Evolutionary conservation across 2,113 vertebrate genomes (phyloP), one percentile per base, ranked within the genome.

Genomic region (Smithornis capensis): DNA sequence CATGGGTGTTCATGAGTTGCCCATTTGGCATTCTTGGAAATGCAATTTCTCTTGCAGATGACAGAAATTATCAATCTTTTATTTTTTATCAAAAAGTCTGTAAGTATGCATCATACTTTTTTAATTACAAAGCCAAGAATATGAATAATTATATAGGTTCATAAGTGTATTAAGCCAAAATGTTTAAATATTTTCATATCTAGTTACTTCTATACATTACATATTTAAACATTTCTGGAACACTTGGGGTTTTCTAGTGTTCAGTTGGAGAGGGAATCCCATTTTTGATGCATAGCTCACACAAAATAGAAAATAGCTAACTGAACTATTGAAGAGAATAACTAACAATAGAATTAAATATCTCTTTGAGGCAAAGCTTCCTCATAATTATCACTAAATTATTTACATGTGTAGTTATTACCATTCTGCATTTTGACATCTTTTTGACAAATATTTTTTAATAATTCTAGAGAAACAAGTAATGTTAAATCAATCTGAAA

Each of bases 401-500:
- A 70, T 89, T 93, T 87, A 81, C 37, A 75, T 37, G 24, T 52
- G 31, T 44, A 63, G 24, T 44, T 74, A 86, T 38, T 81, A 81
- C 16, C 11, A 44, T 59, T 80, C 50, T 70, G 87, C 45, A 74
- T 83, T 92, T 73, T 92, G 86, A 83, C 71, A 83, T 37, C 15
- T 65, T 33, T 91, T 79, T 75, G 57, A 93, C 45, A 86, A 83
- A 68, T 83, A 47, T 50, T 57, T 87, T 69, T 57, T 45, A 74
- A 29, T 77, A 86, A 90, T 96, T 92, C 68, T 42, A 63, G 29
- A 77, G 23, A 83, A 86, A 86, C 35, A 86, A 77, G 24, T 35
- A 92, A 67, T 74, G 83, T 76, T 94, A 83, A 88, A 77, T 86
- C 79, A 90, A 62, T 83, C 63, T 88, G 14, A 83, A 90, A 52